Evolutionary conservation across 64 coral and sea anemone genomes (phyloP), one percentile per base, ranked within the genome.

Genomic region (Dendronephthya gigantea): DNA sequence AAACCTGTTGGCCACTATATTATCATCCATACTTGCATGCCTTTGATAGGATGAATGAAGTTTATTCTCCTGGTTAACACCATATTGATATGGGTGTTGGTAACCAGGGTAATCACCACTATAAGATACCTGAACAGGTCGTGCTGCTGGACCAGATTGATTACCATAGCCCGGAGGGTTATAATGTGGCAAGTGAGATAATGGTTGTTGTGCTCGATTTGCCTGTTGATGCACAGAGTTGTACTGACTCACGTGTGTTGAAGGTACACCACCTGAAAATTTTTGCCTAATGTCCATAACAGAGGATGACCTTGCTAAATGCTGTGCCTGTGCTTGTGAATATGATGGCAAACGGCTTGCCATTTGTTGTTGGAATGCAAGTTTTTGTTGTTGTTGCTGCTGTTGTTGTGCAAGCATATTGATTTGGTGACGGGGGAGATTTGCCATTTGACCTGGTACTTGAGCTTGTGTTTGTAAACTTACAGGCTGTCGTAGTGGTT

Each of bases 301-400:
- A 35, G 72, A 35, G 1, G 68, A 79, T 34, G 72, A 79, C 36
- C 36, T 39, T 0, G 72, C 72, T 39, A 34, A 36, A 34, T 79
- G 72, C 29, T 79, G 72, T 79, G 72, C 32, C 29, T 79, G 72
- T 79, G 72, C 32, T 39, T 79, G 72, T 28, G 72, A 79, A 39
- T 79, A 79, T 16, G 72, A 79, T 34, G 72, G 72, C 29, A 79
- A 79, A 79, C 72, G 72, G 37, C 72, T 79, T 79, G 72, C 72
- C 72, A 79, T 79, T 79, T 79, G 72, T 79, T 79, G 72, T 79
- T 79, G 72, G 28, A 36, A 79, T 34, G 72, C 72, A 12, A 79
- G 30, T 79, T 79, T 79, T 79, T 79, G 72, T 35, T 79, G 55
- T 62, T 62, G 55, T 27, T 62, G 55, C 25, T 27, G 41, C 11